Base-by-base conservation (phyloP, 2,797 vertebrate genomes). In the Coregonus suidteri region DNA sequence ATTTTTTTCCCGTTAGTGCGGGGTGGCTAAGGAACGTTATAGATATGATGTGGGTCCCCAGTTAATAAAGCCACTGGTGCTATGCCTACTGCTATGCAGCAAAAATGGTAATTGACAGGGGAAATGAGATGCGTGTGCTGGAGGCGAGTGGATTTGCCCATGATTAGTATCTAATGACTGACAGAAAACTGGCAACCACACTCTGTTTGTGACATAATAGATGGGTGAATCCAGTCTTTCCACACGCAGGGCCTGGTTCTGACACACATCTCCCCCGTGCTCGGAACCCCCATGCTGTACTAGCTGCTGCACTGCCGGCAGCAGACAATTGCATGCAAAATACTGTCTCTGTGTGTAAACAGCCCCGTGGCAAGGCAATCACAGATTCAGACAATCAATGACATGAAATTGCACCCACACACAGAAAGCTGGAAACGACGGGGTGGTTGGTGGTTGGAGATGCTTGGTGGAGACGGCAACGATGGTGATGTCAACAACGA, bases 81-180 rank as follows among this genome's bases (percentile, higher is more conserved):
- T 20, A 62, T n/a, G n/a, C 53, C 53, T 56, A 53, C 70, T 53
- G 20, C 35, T 13, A 54, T 35, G 72, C 16, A 31, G 52, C 16
- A 52, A 70, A 15, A 47, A 68, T 25, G 1, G 53, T 75, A 74
- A 81, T 54, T 81, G 84, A 88, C 77, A 75, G 74, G 30, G 75
- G 79, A 75, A 90, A 88, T 81, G 83, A 84, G 80, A 90, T 76
- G 70, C 73, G 74, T 71, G 83, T 13, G 74, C 85, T 84, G 47
- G 76, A 90, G 89, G 84, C 80, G 83, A 89, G 86, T 84, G 83
- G 80, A 93, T 92, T 91, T 89, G 82, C 82, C 81, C 88, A 84
- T 91, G 83, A 93, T 91, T 87, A 90, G 87, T 75, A 82, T 80
- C 85, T 89, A 92, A 91, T 89, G 89, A 93, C 84, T 92, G 91